Percentiles rank a stretch among this genome's conserved stretches.
These are phyloP conservation scores for Mesodorylaimus sp. DNA, from an alignment of 2,888 invertebrate species.

Conservation along the genomic window DNA sequence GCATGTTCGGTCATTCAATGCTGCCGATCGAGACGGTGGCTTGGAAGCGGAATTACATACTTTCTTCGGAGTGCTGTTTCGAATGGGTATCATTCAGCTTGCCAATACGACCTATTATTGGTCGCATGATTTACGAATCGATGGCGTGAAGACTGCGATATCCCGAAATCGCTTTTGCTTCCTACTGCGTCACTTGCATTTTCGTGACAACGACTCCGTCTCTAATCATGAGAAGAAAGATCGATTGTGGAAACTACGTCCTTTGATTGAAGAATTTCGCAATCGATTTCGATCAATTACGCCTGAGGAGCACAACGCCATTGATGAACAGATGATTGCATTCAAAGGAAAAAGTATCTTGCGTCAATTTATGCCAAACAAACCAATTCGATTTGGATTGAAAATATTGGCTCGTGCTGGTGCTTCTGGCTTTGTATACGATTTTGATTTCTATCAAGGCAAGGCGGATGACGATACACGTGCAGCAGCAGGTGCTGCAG, in stretches of 20 bases:
- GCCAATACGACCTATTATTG: too few relatives aligned
- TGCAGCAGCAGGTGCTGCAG: too few relatives aligned
- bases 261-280: constrained; percentile 7
- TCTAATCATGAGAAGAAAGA: constrained; percentile 2
- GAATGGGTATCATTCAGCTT: too few relatives aligned
- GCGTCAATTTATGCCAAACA: constrained; percentile 3
- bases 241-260: constrained; percentile 13
- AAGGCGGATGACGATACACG: not conserved
- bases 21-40: too few relatives aligned
- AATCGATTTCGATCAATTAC: not conserved
- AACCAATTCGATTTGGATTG: constrained; percentile 7
- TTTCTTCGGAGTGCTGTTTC: too few relatives aligned
- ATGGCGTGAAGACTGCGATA: too few relatives aligned
- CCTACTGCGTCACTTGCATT: constrained; percentile 10
- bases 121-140: too few relatives aligned
- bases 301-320: constrained; percentile 12
- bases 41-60: too few relatives aligned
- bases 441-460: constrained; percentile 4
- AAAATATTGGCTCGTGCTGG: constrained; percentile 6
- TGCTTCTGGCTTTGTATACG: not conserved
- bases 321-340: constrained; percentile 15
- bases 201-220: constrained; percentile 11
- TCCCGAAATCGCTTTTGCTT: constrained; percentile 12
- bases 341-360: constrained; percentile 13
- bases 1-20: too few relatives aligned